Evolutionary conservation across 2,888 invertebrate genomes (phyloP).

Genomic region (Subacronicta megacephala): DNA sequence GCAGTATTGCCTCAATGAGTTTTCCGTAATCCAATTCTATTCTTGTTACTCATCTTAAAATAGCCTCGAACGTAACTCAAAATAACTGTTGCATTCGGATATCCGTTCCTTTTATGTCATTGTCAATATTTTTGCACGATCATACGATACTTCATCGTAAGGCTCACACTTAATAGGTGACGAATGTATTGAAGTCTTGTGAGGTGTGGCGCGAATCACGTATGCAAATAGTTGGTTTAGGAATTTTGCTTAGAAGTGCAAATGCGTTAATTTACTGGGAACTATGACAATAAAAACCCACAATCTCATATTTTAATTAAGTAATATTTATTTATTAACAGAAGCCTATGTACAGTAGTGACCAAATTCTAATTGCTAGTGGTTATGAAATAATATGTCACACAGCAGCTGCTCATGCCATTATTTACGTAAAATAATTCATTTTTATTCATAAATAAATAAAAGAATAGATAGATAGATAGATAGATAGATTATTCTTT

Average conservation of each 20-base stretch:
- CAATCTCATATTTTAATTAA: background rate
- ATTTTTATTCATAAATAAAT: too few relatives aligned
- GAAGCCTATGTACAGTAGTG: too few relatives aligned
- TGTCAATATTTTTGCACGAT: constrained; percentile 14
- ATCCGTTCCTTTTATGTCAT: constrained; percentile 13
- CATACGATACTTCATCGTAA: constrained; percentile 20
- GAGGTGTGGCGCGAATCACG: constrained; percentile 11
- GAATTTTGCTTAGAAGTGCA: too few relatives aligned
- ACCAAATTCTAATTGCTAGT: too few relatives aligned
- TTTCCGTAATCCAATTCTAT: constrained; percentile 30
- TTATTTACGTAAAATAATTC: too few relatives aligned
- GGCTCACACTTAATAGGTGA: constrained; percentile 19
- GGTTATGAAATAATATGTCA: too few relatives aligned
- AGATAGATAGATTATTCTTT: too few relatives aligned
- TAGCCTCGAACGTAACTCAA: constrained; percentile 23
- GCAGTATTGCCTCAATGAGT: constrained; percentile 10
- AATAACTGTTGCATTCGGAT: constrained; percentile 10
- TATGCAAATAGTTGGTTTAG: background rate
- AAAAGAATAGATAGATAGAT: too few relatives aligned
- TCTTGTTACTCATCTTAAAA: constrained; percentile 31
- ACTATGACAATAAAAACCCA: background rate
- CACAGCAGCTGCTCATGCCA: too few relatives aligned
- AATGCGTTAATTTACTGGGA: too few relatives aligned
- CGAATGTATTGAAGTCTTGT: constrained; percentile 4
- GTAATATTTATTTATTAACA: too few relatives aligned